Evolutionary conservation across 23 tunicate genomes (phyloP), one percentile per base, ranked within the genome.

Genomic region (Halocynthia roretzi): DNA sequence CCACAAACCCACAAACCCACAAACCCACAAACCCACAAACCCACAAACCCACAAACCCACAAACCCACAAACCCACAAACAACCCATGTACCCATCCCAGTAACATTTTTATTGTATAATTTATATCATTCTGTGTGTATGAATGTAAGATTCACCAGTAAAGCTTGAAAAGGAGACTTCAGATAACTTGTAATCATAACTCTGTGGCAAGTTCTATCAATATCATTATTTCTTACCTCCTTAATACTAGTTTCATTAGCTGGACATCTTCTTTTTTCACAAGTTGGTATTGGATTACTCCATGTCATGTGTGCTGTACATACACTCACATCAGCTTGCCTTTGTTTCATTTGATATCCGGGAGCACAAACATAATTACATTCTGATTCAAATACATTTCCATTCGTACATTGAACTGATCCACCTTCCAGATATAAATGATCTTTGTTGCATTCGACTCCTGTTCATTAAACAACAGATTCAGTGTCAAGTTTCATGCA

Each of bases 321-420:
- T 7, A 52, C 60, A 12, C 84, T 40, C 18, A 48, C 55, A 21
- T 79, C 83, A 52, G 83, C 57, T 72, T 81, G 83, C 8, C 83
- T 80, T 61, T 84, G 86, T n/a, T 80, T 77, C 86, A 76, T 90
- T 72, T 87, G 93, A 64, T 80, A 90, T 6, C 96, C 96, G 7
- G 10, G 20, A 70, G 84, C 70, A 54, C 96, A 90, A 5, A 48
- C 21, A 76, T 77, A 90, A 10, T 8, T 20, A 70, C 96, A 90
- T 22, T 50, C 15, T 52, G 96, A 90, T 62, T 79, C 67, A 64
- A 72, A 81, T 31, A 76, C 15, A 48, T 84, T 90, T 10, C 53
- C 85, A 54, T 84, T 77, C 12, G 80, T 66, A 75, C 96, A 90
- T 6, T 68, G 9, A 12, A 71, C 86, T 8, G 62, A 56, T 51